phyloP scores from a whole-genome alignment of 2,113 vertebrate species.

The Sorex fumeus region DNA sequence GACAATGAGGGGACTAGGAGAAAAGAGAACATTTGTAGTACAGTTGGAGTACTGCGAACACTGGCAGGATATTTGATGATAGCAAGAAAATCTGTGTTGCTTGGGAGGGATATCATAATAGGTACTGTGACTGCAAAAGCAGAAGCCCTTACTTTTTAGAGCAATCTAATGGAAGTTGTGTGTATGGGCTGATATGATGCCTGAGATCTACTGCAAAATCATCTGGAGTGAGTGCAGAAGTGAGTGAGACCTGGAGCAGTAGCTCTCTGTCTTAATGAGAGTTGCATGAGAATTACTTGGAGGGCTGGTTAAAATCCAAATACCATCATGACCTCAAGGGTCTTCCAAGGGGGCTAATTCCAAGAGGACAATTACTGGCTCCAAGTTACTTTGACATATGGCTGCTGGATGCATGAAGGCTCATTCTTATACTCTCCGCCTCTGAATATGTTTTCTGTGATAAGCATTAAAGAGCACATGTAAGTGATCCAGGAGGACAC shows the following conservation, averaged over 20 bases:
- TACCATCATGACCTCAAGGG: too few species aligned
- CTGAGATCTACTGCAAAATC: not conserved
- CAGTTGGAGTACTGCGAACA: not conserved
- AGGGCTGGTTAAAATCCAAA: not conserved
- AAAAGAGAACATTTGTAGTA: not conserved
- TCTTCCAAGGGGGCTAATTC: too few species aligned
- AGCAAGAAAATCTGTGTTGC: not conserved
- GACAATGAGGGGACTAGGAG: not conserved
- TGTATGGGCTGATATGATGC: too few species aligned
- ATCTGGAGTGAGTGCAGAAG: not conserved
- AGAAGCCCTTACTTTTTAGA: not conserved
- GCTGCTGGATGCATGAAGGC: not conserved
- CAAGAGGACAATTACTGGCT: not conserved
- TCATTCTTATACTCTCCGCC: not conserved
- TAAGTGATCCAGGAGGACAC: not conserved
- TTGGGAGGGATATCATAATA: not conserved
- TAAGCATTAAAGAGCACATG: not conserved
- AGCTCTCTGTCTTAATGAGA: not conserved
- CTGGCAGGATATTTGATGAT: not conserved
- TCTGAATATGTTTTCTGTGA: not conserved
- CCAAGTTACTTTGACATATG: not conserved
- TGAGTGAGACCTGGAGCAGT: not conserved
- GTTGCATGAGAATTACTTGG: not conserved
- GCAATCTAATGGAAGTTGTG: too few species aligned
- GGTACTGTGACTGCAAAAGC: not conserved